phyloP scores from a whole-genome alignment of 1,140 invertebrate genomes.

The Oreohelix idahoensis region DNA sequence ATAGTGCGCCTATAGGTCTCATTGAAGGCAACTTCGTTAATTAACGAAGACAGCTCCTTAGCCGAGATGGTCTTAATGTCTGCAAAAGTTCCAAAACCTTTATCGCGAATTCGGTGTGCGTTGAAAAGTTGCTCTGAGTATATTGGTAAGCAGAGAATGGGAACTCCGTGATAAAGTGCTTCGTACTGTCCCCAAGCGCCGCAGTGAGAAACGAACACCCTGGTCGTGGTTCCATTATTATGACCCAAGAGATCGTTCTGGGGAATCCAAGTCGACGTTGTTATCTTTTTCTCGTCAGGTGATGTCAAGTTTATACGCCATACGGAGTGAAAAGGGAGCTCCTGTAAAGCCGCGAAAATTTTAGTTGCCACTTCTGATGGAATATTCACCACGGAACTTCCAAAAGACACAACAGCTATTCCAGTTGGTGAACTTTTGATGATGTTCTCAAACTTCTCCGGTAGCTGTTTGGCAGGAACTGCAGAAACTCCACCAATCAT shows the following conservation, averaged over 20 bases:
- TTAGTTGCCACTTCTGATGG: conserved; percentile 29
- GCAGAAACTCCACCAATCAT: conserved; percentile 49
- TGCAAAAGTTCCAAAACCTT: conserved; percentile 36
- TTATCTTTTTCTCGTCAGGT: conserved; percentile 17
- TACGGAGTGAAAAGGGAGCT: conserved; percentile 19
- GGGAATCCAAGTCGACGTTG: conserved; percentile 40
- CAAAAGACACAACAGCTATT: conserved; percentile 49
- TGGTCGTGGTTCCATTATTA: conserved; percentile 30
- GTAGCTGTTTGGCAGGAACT: conserved; percentile 32
- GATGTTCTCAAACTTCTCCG: conserved; percentile 29
- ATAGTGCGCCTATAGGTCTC: background rate
- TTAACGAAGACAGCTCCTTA: conserved; percentile 36
- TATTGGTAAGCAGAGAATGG: conserved; percentile 79
- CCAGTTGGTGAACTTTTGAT: conserved; percentile 34
- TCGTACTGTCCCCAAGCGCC: conserved; percentile 57
- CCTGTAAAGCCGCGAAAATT: conserved; percentile 29
- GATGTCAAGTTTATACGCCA: conserved; percentile 33
- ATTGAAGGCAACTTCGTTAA: conserved; percentile 35
- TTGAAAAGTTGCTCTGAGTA: conserved; percentile 50
- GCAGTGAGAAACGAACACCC: conserved; percentile 59
- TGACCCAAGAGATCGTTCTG: conserved; percentile 46
- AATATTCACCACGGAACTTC: conserved; percentile 34
- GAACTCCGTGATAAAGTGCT: conserved; percentile 55
- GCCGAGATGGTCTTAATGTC: conserved; percentile 32
- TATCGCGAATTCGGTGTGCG: conserved; percentile 40